These are phyloP conservation scores for Pelochelys cantorii DNA, from an alignment of 2,797 vertebrate genomes.

Conservation along the genomic window DNA sequence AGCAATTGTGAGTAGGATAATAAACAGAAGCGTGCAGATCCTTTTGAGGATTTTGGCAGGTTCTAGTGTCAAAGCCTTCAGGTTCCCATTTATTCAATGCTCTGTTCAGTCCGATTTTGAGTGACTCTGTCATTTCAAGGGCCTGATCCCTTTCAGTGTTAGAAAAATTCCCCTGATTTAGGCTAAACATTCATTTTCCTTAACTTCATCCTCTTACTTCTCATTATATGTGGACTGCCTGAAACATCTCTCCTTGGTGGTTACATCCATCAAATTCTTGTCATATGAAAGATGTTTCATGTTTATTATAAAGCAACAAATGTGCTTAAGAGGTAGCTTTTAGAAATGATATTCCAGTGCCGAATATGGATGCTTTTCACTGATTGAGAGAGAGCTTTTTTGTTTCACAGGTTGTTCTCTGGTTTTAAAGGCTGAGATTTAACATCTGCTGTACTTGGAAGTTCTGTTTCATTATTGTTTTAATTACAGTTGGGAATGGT, in stretches of 20 bases:
- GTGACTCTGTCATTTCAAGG: not conserved
- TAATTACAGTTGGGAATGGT: not conserved
- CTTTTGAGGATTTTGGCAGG: not conserved
- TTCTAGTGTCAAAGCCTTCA: not conserved
- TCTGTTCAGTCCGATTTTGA: not conserved
- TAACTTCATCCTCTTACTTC: not conserved
- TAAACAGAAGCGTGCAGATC: not conserved
- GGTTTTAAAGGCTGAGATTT: not conserved
- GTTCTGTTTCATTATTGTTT: not conserved
- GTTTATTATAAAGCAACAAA: not conserved
- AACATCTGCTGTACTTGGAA: not conserved
- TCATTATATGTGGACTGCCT: not conserved
- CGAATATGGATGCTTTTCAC: not conserved
- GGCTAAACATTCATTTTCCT: not conserved
- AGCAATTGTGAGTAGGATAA: fast-evolving
- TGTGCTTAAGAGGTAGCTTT: not conserved
- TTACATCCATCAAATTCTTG: not conserved
- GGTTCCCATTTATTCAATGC: not conserved
- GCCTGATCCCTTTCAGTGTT: not conserved
- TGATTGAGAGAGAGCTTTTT: not conserved
- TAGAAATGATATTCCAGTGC: not conserved
- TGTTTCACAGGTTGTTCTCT: not conserved
- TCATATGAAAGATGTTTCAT: not conserved
- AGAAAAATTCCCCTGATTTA: not conserved
- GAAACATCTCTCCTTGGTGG: not conserved